A percentile compares a stretch with the other conserved stretches of the same genome.
These are phyloP conservation scores for Sebastolobus altivelis DNA, from an alignment of 2,797 vertebrate genomes.

Conservation along the genomic window DNA sequence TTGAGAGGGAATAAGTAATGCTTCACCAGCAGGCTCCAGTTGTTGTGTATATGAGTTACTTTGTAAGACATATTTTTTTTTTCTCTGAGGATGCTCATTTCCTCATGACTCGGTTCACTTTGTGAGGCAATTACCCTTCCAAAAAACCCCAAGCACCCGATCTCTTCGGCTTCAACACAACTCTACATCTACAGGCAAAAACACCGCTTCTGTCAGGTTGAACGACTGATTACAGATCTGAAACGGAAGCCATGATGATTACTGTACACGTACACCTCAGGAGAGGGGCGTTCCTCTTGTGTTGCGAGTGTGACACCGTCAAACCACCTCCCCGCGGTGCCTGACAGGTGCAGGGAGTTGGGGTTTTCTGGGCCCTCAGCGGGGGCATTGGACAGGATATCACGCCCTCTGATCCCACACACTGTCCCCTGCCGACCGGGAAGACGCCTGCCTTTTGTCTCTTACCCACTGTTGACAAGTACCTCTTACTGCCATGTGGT, in stretches of 20 bases:
- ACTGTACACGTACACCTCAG: conserved; percentile 80
- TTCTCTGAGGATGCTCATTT: conserved; percentile 78
- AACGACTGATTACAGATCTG: conserved; percentile 86
- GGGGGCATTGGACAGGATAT: conserved; percentile 80
- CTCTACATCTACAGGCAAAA: conserved; percentile 63
- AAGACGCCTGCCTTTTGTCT: conserved; percentile 81
- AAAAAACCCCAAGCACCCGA: conserved; percentile 64
- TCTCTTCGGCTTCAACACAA: conserved; percentile 69
- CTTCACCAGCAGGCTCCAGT: conserved; percentile 73
- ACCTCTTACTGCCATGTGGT: conserved; percentile 82
- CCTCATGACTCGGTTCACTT: conserved; percentile 76
- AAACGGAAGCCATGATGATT: conserved; percentile 82
- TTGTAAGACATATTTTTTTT: conserved; percentile 71
- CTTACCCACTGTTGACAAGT: conserved; percentile 78
- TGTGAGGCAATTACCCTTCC: conserved; percentile 78
- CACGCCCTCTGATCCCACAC: conserved; percentile 81
- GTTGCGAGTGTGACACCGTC: conserved; percentile 71
- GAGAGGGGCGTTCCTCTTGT: conserved; percentile 71
- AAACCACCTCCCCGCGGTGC: conserved; percentile 75
- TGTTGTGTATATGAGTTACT: conserved; percentile 79
- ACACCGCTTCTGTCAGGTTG: conserved; percentile 78
- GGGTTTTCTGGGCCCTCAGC: conserved; percentile 75
- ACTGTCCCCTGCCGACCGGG: conserved; percentile 81
- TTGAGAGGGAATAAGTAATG: conserved; percentile 83
- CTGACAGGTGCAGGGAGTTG: conserved; percentile 81